phyloP scores from a whole-genome alignment of 2,113 vertebrate genomes.

The Vicugna pacos region DNA sequence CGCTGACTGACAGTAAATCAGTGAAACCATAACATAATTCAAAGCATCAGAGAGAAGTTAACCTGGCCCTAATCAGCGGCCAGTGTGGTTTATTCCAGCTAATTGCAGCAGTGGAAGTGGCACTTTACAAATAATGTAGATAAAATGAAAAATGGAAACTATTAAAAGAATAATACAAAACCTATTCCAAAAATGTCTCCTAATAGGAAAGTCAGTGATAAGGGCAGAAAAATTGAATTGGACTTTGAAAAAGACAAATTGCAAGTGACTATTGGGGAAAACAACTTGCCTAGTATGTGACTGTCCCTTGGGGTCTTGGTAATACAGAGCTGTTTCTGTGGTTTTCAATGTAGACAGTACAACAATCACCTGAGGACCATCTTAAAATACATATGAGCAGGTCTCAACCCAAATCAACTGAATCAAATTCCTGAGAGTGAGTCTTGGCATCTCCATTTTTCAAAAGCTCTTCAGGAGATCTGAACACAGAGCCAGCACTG shows the following conservation, averaged over 20 bases:
- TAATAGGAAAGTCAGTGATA: neutral
- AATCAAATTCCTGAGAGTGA: neutral
- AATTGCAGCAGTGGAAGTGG: neutral
- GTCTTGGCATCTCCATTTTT: neutral
- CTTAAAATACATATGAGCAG: neutral
- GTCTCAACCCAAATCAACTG: neutral
- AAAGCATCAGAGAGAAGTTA: constrained; percentile 43
- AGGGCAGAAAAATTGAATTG: neutral
- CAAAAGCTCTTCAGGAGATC: neutral
- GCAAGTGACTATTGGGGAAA: neutral
- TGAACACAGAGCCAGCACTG: neutral
- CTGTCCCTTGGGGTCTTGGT: neutral
- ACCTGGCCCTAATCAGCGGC: neutral
- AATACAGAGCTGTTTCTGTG: neutral
- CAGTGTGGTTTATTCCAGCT: neutral
- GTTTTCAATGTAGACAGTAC: neutral
- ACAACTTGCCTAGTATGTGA: neutral
- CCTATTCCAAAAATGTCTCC: neutral
- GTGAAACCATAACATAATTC: constrained; percentile 17
- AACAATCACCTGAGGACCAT: neutral
- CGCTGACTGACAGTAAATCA: neutral
- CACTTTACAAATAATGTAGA: neutral
- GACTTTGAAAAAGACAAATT: neutral
- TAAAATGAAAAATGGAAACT: neutral
- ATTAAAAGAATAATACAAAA: neutral